These are phyloP conservation scores for Chirona hameri DNA, from an alignment of 2,888 invertebrate genomes.

Conservation along the genomic window DNA sequence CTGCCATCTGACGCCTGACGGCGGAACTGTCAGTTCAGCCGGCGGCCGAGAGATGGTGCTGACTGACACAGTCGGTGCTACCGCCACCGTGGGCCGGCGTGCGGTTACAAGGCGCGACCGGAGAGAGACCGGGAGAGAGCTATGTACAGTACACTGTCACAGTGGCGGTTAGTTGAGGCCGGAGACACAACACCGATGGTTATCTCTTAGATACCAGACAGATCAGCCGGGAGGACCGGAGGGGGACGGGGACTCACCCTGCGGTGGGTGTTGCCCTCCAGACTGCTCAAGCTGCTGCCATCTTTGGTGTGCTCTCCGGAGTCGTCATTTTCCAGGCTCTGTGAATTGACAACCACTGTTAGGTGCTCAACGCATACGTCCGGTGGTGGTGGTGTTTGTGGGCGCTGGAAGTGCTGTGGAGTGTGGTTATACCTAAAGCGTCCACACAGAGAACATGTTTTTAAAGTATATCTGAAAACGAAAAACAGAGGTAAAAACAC, in stretches of 20 bases:
- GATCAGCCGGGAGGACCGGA: not conserved
- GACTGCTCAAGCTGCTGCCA: not conserved
- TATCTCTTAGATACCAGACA: no score
- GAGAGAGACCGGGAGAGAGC: not conserved
- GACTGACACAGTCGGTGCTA: not conserved
- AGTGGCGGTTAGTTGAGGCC: no score
- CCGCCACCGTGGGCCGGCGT: constrained; percentile 11
- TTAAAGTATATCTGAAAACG: no score
- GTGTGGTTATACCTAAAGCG: no score
- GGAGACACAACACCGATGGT: no score
- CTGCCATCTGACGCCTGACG: constrained; percentile 5
- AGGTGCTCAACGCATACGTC: no score
- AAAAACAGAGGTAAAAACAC: no score
- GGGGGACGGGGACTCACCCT: not conserved
- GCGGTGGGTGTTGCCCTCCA: constrained; percentile 13
- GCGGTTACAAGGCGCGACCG: not conserved
- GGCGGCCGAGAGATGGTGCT: not conserved
- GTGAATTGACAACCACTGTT: not conserved
- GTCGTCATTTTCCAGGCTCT: not conserved
- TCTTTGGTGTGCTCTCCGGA: not conserved
- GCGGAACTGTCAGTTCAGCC: not conserved
- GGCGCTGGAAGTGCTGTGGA: no score
- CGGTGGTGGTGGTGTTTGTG: no score
- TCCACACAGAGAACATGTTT: no score
- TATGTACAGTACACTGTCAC: no score